Percentiles rank a stretch among this genome's conserved stretches.
phyloP scores from a whole-genome alignment of 1,140 invertebrate genomes.

The Euwallacea fornicatus region DNA sequence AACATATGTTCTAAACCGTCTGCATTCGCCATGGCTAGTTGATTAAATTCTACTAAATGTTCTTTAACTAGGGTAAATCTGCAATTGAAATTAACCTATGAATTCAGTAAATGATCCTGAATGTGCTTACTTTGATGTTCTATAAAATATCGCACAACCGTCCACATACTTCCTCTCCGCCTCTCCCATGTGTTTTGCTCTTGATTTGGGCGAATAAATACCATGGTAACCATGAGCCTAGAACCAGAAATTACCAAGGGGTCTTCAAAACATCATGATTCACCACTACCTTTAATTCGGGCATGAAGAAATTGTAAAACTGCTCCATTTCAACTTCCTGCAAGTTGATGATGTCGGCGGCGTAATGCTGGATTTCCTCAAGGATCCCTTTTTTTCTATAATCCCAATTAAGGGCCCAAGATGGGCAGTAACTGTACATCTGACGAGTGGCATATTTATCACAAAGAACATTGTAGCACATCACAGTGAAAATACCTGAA shows the following conservation, averaged over 20 bases:
- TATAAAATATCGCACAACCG: slow-evolving; percentile 98
- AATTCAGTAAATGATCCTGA: neutral
- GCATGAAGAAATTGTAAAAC: slow-evolving; percentile 96
- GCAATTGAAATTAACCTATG: slow-evolving; percentile 43
- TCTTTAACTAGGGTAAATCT: slow-evolving; percentile 95
- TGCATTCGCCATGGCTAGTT: slow-evolving; percentile 96
- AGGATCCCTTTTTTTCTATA: slow-evolving; percentile 98
- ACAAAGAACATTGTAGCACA: slow-evolving; percentile 99
- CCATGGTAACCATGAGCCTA: slow-evolving; percentile 88
- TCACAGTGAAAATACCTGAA: slow-evolving; percentile 94
- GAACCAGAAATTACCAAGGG: neutral
- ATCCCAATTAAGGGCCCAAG: slow-evolving; percentile 97
- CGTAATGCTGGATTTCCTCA: slow-evolving; percentile 93
- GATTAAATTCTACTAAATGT: slow-evolving; percentile 96
- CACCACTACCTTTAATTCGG: slow-evolving; percentile 74
- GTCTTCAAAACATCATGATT: neutral
- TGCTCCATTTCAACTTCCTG: slow-evolving; percentile 99
- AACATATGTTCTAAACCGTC: slow-evolving; percentile 98
- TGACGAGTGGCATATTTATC: slow-evolving; percentile 98
- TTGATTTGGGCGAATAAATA: slow-evolving; percentile 98
- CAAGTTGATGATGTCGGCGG: slow-evolving; percentile 97
- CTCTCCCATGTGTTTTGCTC: slow-evolving; percentile 98
- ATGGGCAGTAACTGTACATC: slow-evolving; percentile 97
- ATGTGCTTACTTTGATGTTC: slow-evolving; percentile 84
- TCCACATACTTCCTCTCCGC: slow-evolving; percentile 97